phyloP scores from a whole-genome alignment of 1,140 invertebrate species.

The Spodoptera litura region DNA sequence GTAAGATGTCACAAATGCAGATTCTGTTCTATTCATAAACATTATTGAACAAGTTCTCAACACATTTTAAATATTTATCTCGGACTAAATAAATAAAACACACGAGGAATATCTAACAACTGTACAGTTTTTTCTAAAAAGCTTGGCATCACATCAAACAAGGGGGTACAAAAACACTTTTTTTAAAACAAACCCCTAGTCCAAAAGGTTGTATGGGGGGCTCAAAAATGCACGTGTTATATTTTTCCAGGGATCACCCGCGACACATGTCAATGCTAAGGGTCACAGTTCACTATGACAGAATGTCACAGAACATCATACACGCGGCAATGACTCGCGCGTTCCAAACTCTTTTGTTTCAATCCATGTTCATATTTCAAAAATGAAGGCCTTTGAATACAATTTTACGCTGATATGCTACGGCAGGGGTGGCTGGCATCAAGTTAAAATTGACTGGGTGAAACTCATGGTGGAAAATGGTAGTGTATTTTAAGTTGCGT shows the following conservation, averaged over 20 bases:
- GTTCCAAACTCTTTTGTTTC: constrained; percentile 8
- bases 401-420: neutral
- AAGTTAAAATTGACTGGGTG: no score
- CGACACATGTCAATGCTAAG: constrained; percentile 25
- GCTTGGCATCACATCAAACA: neutral
- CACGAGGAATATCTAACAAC: no score
- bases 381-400: constrained; percentile 12
- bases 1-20: no score
- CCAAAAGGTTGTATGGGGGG: neutral
- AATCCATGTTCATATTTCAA: constrained; percentile 16
- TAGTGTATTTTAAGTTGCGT: no score
- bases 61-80: no score
- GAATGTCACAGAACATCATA: no score
- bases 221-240: neutral
- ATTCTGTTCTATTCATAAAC: no score
- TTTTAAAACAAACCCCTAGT: constrained; percentile 12
- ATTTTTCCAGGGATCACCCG: constrained; percentile 20
- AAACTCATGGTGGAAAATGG: no score
- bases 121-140: neutral
- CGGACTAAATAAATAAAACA: no score
- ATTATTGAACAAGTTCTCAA: neutral
- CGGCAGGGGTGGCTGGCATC: no score
- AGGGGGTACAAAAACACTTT: neutral
- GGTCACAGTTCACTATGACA: constrained; percentile 6
- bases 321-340: neutral